Percentiles rank a stretch among this genome's conserved stretches.
Evolutionary conservation across 2,113 vertebrate species (phyloP).

Genomic region (Noctilio leporinus): DNA sequence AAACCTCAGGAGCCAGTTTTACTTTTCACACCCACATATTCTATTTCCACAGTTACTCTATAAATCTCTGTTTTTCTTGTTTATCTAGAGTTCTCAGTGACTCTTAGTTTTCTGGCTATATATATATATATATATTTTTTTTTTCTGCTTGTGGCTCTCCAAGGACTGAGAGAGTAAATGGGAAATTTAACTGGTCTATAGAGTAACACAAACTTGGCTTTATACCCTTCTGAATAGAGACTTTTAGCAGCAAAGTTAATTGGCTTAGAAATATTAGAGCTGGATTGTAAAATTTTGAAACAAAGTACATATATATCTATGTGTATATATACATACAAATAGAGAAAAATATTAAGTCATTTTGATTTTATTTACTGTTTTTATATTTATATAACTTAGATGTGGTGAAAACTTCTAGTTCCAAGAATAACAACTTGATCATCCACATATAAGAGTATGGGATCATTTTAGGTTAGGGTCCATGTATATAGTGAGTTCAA

Average conservation of each 20-base stretch:
- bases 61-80: slow-evolving; percentile 54
- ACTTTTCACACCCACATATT: slow-evolving; percentile 36
- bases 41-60: slow-evolving; percentile 10
- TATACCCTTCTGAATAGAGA: neutral
- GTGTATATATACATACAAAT: too few relatives aligned
- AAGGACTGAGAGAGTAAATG: neutral
- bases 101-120: neutral
- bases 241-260: neutral
- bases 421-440: slow-evolving; percentile 7
- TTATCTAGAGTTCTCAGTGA: slow-evolving; percentile 24
- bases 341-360: neutral
- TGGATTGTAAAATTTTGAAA: neutral
- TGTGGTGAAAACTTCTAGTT: neutral
- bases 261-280: neutral
- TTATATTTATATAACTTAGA: neutral
- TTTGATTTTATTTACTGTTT: neutral
- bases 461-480: neutral
- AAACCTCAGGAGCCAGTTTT: neutral
- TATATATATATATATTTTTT: too few relatives aligned
- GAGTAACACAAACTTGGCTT: neutral
- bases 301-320: neutral
- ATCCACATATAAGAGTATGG: neutral
- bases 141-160: neutral
- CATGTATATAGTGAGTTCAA: neutral
- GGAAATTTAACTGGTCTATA: neutral